Base-by-base conservation (phyloP, 92 coral and sea anemone species). In the Anthopleura xanthogrammica region DNA sequence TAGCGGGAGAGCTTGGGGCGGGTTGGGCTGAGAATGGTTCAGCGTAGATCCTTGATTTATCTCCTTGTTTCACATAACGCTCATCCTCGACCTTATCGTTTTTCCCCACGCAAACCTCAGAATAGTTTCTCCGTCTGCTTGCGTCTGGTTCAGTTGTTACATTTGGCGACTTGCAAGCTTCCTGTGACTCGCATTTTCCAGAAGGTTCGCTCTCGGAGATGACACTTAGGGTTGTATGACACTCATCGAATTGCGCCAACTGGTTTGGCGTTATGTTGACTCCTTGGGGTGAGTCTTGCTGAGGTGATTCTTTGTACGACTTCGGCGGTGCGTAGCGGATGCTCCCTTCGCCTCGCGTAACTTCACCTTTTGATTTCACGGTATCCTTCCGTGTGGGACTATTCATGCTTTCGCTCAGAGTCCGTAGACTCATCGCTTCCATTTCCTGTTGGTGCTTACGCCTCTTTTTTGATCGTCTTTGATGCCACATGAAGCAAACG, bases 281-380 rank as follows among this genome's bases (percentile, higher is more conserved):
- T 19, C 42, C 60, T n/a, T 80, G 75, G 36, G 16, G 60, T 41
- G 24, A 16, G 17, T 72, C 75, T 24, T 80, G 76, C 16, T 41
- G 76, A 64, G 76, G 48, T 76, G 57, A 5, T 41, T 20, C 22
- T 5, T 41, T 80, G 83, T 39, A 80, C 72, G 76, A 41, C 39
- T 80, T 80, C 29, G 83, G 75, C 4, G 87, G 87, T 11, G 87
- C 87, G 41, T 84, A 84, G 58, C 87, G 87, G 41, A 84, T 84
- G 17, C 87, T 84, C 13, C 87, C 87, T 66, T 80, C 88, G 36
- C 88, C 88, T 16, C 88, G 84, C 16, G 84, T 79, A 40, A 85
- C 88, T 14, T 54, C 88, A 43, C 73, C 42, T 20, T 73, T 72
- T 60, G 52, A 23, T 23, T 80, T 85, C 55, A 58, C 71, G 23